Evolutionary conservation across 2,888 invertebrate species (phyloP).

Genomic region (Arge pagana): DNA sequence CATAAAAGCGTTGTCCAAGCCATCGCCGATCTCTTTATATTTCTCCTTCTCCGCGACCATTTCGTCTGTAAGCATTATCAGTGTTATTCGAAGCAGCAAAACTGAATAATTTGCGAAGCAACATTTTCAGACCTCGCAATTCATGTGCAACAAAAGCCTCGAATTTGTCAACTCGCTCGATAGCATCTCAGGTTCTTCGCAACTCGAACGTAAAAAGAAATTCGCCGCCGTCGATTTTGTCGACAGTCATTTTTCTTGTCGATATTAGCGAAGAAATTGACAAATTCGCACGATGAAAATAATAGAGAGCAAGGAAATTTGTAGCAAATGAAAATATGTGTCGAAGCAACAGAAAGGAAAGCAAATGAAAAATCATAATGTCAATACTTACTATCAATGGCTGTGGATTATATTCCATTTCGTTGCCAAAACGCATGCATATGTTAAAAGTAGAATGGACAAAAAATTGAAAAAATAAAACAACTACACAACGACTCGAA

Average conservation of each 20-base stretch:
- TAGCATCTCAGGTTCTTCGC: no score
- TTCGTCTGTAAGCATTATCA: conserved; percentile 70
- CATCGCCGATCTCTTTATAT: conserved; percentile 91
- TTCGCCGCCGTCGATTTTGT: no score
- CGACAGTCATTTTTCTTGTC: no score
- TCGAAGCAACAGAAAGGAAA: conserved; percentile 3
- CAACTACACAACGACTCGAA: conserved; percentile 2
- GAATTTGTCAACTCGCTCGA: no score
- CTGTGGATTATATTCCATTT: conserved; percentile 18
- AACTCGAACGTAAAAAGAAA: no score
- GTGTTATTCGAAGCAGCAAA: conserved; percentile 24
- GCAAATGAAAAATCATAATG: conserved; percentile 10
- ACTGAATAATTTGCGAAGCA: no score
- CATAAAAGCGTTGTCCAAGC: conserved; percentile 91
- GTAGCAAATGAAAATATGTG: background rate
- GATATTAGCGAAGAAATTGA: no score
- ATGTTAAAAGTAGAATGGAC: conserved; percentile 16
- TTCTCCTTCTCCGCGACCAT: conserved; percentile 86
- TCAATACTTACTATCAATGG: conserved; percentile 22
- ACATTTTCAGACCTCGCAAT: no score
- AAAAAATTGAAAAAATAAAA: no score
- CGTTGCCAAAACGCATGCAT: conserved; percentile 4
- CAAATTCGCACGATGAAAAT: no score
- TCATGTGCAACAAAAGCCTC: no score
- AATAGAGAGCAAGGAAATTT: background rate